Base-by-base conservation (phyloP, 2,113 vertebrate genomes). In the Guaruba guarouba region DNA sequence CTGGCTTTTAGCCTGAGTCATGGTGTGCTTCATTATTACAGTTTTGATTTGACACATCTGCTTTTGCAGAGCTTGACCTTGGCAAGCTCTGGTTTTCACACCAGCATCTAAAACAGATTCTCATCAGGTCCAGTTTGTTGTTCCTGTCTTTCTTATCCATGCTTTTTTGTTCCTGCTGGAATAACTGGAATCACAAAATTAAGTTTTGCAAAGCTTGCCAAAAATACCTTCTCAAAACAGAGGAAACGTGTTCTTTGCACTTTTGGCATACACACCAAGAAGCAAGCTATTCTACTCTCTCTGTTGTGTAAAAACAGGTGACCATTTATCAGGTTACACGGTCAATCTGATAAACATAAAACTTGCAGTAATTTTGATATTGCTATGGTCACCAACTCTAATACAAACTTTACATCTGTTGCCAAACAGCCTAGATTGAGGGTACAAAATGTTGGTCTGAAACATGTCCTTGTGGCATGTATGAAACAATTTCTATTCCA, bases 211-310 rank as follows among this genome's bases (percentile, higher is more conserved):
- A 93, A 75, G 46, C 61, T 90, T 75, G 66, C 48, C 48, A 85
- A 75, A 96, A 93, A 51, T 43, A 20, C 46, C 90, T 96, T 73
- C 92, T 88, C 69, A 84, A 90, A 92, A 86, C 3, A 5, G 28
- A 90, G 85, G 59, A 78, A 92, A 48, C 11, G 29, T 14, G 22
- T 2, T 67, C 41, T 75, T 87, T 79, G 70, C 75, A 25, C 62
- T 85, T 88, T 61, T 5, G 3, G 67, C 48, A n/a, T 49, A 54
- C 79, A 61, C 46, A 48, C 7, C 20, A 64, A 68, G 46, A 94
- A 93, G 64, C 41, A 20, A 92, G 33, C 39, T 86, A 35, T 71
- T 78, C 62, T 66, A 4, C 31, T 79, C 28, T 41, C 46, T 85
- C 12, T 74, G 41, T 22, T 93, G 68, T 92, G 54, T 74, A 71